Percentiles rank a stretch among this genome's conserved stretches.
Evolutionary conservation across 1,140 invertebrate genomes (phyloP).

Genomic region (Potamilus streckersoni): DNA sequence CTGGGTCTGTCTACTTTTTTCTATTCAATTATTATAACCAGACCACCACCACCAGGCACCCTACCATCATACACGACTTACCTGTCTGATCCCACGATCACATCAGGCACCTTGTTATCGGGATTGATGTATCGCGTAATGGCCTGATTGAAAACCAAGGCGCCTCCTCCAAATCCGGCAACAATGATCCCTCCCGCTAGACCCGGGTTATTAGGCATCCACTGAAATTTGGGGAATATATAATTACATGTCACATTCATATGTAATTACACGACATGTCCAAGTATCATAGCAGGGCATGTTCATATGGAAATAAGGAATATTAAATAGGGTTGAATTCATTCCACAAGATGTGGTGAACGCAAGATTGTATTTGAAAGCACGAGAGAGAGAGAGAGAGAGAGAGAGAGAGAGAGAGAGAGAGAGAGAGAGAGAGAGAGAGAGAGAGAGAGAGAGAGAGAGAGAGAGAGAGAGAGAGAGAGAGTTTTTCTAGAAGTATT

Average conservation of each 20-base stretch:
- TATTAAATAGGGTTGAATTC: too few relatives aligned
- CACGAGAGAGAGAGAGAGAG: too few relatives aligned
- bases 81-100: neutral
- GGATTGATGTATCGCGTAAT: constrained; percentile 67
- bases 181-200: constrained; percentile 64
- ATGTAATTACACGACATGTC: neutral
- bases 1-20: too few relatives aligned
- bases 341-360: too few relatives aligned
- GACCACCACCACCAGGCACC: neutral
- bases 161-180: constrained; percentile 63
- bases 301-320: neutral
- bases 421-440: too few relatives aligned
- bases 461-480: too few relatives aligned
- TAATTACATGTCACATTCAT: too few relatives aligned
- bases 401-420: too few relatives aligned
- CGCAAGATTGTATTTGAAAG: too few relatives aligned
- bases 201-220: constrained; percentile 65
- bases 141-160: constrained; percentile 64
- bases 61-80: neutral
- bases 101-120: constrained; percentile 54
- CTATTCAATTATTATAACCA: neutral
- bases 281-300: too few relatives aligned
- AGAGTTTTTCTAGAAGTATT: too few relatives aligned
- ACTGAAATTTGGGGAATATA: constrained; percentile 42
- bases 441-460: too few relatives aligned